Evolutionary conservation across 1,140 invertebrate genomes (phyloP).

Genomic region (Conopomorpha cramerella): DNA sequence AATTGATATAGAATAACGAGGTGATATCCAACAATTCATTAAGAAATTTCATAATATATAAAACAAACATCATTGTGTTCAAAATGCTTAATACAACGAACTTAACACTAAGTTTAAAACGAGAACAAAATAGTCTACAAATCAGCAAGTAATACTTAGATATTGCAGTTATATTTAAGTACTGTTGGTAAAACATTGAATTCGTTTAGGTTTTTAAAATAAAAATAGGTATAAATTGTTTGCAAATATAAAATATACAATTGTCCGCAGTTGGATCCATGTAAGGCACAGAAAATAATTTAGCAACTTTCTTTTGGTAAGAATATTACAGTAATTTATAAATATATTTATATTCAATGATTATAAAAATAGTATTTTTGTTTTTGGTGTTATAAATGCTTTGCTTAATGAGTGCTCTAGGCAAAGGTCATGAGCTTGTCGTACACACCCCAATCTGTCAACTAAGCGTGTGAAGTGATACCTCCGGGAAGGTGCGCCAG

Average conservation of each 20-base stretch:
- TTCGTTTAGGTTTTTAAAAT: not conserved
- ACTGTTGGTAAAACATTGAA: not conserved
- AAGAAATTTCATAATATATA: not conserved
- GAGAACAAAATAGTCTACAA: not conserved
- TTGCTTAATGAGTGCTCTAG: not conserved
- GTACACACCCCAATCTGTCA: too few relatives aligned
- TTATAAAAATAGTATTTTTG: not conserved
- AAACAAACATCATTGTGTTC: not conserved
- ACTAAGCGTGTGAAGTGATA: too few relatives aligned
- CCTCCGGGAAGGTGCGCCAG: too few relatives aligned
- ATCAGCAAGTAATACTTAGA: not conserved
- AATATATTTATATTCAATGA: not conserved
- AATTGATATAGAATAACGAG: too few relatives aligned
- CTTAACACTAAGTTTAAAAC: not conserved
- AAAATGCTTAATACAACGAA: not conserved
- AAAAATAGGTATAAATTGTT: not conserved
- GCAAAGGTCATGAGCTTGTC: not conserved
- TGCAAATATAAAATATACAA: not conserved
- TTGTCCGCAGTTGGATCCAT: not conserved
- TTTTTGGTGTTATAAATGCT: not conserved
- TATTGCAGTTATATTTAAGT: not conserved
- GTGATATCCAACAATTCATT: too few relatives aligned
- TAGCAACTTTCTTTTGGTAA: not conserved
- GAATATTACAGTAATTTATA: not conserved
- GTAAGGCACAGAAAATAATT: too few relatives aligned